Base-by-base conservation (phyloP, 2,113 vertebrate genomes). In the Callipepla californica region DNA sequence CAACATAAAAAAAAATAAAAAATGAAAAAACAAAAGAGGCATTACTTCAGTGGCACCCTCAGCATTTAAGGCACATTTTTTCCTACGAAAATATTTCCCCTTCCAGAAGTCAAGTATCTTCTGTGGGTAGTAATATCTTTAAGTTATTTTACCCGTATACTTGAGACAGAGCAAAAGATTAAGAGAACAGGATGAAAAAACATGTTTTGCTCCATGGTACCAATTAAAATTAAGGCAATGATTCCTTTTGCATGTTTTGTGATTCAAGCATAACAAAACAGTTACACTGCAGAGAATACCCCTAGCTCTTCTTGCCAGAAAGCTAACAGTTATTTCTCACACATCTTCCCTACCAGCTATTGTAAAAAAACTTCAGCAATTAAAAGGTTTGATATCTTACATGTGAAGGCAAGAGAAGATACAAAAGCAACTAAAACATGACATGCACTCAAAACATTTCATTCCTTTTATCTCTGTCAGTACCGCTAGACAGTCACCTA, bases 241-340 rank as follows among this genome's bases (percentile, higher is more conserved):
- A 58, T 19, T n/a, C 7, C 28, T 88, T 12, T 9, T 61, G 17
- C 36, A 63, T 1, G 1, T 16, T 83, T n/a, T 66, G 26, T 58
- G 36, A 57, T 26, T 30, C 20, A 47, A n/a, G 4, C 21, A 13
- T 1, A 4, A 50, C 22, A 53, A 42, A 58, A 58, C 19, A 6
- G 2, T 26, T 12, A 16, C 63, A 53, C 13, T 16, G 8, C 7
- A 65, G 13, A 30, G 26, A 68, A 48, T 9, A 65, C 2, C 4
- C 25, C 5, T 10, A 63, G 2, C 0, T 1, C 2, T 30, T 53
- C 70, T 45, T 12, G 9, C 23, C 19, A 50, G 7, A 73, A 68
- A 58, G 32, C 32, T 42, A 58, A 34, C 7, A 70, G 58, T 44
- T 36, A 15, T 30, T 58, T 87, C n/a, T 58, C 40, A n/a, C 1